Base-by-base conservation (phyloP, 2,113 vertebrate species). In the Heloderma charlesbogerti region DNA sequence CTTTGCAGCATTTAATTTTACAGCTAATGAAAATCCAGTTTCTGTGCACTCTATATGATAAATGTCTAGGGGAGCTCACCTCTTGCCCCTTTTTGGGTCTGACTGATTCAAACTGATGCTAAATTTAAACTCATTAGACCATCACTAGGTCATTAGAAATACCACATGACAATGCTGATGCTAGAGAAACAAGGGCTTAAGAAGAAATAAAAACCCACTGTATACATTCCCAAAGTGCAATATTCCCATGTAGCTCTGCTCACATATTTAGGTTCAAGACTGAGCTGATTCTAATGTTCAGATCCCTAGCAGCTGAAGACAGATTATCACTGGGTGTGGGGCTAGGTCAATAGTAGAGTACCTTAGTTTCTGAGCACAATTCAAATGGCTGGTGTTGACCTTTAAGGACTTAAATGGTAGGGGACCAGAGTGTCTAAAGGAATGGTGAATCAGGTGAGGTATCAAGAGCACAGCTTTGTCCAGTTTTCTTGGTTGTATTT, bases 1-100 rank as follows among this genome's bases (percentile, higher is more conserved):
- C 66, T 81, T 78, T 85, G 87, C 69, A 84, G 85, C n/a, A 83
- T 91, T 93, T 94, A 91, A 95, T 93, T 92, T 93, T 91, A 84
- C 77, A 92, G 90, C 86, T 93, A 95, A 94, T 0, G 0, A 93
- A 91, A 95, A 94, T 66, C 84, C 84, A 92, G 31, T 93, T 91
- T 95, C 86, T 66, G 18, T 72, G 71, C 81, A 57, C 20, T 90
- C 85, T 74, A 80, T 74, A 40, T 89, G 89, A 94, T 90, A 74
- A 87, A 91, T 66, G 88, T 86, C 57, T 88, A 75, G 15, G 74
- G 86, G 43, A 89, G 66, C 43, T 89, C 88, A 93, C 84, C 86
- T 88, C 91, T 94, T 86, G 83, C 63, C 74, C 91, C 78, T 72
- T 75, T 29, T 51, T 84, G 77, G 88, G 88, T 85, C 67, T 66